Conservation (phyloP, 2,113 vertebrate species). For the Gambusia holbrooki region DNA sequence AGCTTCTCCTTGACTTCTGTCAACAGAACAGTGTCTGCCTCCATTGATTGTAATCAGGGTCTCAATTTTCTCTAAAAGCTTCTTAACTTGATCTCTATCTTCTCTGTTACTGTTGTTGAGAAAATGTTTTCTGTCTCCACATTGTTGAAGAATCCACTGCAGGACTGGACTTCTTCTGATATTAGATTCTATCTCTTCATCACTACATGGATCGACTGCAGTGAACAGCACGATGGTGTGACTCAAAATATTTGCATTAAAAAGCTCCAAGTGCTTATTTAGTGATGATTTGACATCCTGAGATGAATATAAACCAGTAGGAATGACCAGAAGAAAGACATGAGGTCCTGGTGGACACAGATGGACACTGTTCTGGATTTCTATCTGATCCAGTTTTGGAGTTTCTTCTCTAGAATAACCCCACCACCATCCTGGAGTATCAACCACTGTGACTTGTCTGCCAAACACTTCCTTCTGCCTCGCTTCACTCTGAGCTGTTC, state of each 20-base stretch:
- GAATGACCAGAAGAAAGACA: constrained; percentile 21
- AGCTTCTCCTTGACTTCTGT: rapidly evolving
- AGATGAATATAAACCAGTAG: rapidly evolving
- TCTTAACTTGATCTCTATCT: background rate
- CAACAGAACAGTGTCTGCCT: rapidly evolving
- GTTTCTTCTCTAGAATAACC: background rate
- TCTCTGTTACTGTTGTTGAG: background rate
- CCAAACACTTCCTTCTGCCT: constrained; percentile 10
- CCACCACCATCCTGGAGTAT: constrained; percentile 31
- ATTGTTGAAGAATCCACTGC: constrained; percentile 22
- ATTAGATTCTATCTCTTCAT: background rate
- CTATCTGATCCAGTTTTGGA: constrained; percentile 27
- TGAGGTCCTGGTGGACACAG: constrained; percentile 23
- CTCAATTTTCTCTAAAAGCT: background rate
- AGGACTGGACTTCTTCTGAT: background rate
- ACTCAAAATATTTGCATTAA: background rate
- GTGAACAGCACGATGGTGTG: constrained; percentile 19
- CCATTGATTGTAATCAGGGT: rapidly evolving
- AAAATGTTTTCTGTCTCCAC: constrained; percentile 20
- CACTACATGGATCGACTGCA: background rate
- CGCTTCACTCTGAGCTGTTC: constrained; percentile 12
- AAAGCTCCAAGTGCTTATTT: background rate
- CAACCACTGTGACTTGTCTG: constrained; percentile 17
- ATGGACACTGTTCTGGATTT: constrained; percentile 31
- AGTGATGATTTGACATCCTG: background rate